Percentiles rank a stretch among this genome's conserved stretches.
phyloP scores from a whole-genome alignment of 2,113 vertebrate species.

The Vulpes lagopus region DNA sequence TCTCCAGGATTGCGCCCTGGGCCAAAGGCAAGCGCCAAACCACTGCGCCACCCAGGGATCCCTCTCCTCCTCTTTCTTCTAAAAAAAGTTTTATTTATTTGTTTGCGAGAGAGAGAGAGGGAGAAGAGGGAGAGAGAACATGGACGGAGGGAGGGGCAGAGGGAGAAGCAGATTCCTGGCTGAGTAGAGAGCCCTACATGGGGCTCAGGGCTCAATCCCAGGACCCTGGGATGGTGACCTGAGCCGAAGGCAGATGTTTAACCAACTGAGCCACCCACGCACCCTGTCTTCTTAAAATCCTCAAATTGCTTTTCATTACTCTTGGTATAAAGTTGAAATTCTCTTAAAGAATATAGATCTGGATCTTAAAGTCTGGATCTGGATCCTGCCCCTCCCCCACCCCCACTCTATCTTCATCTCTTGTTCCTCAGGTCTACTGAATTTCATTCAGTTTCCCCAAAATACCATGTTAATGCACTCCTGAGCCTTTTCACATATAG shows the following conservation, averaged over 20 bases:
- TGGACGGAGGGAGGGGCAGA: background rate
- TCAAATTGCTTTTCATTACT: background rate
- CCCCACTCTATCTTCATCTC: background rate
- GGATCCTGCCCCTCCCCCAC: background rate
- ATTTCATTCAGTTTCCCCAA: background rate
- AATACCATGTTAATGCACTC: background rate
- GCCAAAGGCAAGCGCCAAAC: no score
- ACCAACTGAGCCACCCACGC: background rate
- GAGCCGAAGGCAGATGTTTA: background rate
- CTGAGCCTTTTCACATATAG: background rate
- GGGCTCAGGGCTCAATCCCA: background rate
- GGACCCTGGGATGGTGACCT: background rate
- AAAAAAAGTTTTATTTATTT: background rate
- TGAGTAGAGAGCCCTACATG: background rate
- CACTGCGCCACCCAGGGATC: no score
- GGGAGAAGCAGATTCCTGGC: background rate
- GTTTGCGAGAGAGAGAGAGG: background rate
- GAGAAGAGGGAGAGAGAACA: background rate
- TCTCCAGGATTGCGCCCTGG: no score
- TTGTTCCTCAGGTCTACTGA: background rate
- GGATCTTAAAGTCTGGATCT: background rate
- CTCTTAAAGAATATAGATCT: background rate
- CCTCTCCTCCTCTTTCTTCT: background rate
- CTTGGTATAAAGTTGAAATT: background rate
- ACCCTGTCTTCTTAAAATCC: background rate